Percentiles rank a stretch among this genome's conserved stretches.
phyloP scores from a whole-genome alignment of 2,888 invertebrate species.

The Diaphora mendica region DNA sequence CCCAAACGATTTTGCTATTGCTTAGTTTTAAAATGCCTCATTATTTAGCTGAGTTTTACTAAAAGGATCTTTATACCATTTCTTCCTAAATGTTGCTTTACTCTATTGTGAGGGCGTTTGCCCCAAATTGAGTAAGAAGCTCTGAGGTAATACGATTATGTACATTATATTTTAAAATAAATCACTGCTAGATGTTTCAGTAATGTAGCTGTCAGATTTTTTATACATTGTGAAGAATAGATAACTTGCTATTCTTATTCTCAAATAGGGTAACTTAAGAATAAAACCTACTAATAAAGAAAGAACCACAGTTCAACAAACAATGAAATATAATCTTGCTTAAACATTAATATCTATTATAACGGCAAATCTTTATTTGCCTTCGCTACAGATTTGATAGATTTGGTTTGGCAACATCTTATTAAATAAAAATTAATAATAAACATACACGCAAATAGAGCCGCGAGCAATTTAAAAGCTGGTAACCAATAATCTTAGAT shows the following conservation, averaged over 20 bases:
- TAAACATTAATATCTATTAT: neutral
- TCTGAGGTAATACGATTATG: neutral
- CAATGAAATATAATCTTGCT: neutral
- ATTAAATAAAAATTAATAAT: too few relatives aligned
- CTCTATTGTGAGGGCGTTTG: neutral
- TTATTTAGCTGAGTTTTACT: neutral
- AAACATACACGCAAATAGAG: too few relatives aligned
- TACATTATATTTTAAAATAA: slow-evolving; percentile 3
- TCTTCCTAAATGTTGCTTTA: slow-evolving; percentile 1
- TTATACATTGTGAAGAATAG: neutral
- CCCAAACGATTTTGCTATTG: neutral
- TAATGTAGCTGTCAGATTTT: neutral
- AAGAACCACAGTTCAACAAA: neutral
- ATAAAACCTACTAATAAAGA: neutral
- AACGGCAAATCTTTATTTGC: too few relatives aligned
- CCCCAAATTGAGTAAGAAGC: neutral
- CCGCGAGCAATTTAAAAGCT: too few relatives aligned
- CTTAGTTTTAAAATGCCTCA: slow-evolving; percentile 1
- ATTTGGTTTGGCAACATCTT: too few relatives aligned
- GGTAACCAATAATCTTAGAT: too few relatives aligned
- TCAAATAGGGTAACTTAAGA: neutral
- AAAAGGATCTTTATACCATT: neutral
- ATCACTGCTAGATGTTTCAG: neutral
- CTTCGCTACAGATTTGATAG: too few relatives aligned
- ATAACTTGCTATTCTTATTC: neutral